Evolutionary conservation across 2,888 invertebrate genomes (phyloP).

Genomic region (Zygogramma bicolorata): DNA sequence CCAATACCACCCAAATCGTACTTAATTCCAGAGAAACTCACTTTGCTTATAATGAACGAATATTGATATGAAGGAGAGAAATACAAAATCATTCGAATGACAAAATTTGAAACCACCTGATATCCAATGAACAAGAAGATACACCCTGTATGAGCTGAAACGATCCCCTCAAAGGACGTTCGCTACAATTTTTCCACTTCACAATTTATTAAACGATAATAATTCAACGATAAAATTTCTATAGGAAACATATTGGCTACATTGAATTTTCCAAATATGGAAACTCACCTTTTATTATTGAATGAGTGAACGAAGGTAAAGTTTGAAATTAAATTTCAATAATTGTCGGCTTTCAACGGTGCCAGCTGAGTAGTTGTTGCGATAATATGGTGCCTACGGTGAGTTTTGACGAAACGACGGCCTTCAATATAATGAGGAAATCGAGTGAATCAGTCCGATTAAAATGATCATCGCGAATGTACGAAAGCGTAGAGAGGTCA

Average conservation of each 20-base stretch:
- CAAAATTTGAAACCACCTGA: no score
- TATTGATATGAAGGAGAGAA: no score
- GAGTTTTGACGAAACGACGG: neutral
- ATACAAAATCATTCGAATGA: no score
- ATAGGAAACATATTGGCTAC: conserved; percentile 22
- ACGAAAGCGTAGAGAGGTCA: no score
- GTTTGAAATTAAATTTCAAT: conserved; percentile 20
- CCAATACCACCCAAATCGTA: no score
- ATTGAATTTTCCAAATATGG: conserved; percentile 42
- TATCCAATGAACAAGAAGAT: no score
- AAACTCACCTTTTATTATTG: conserved; percentile 35
- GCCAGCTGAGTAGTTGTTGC: neutral
- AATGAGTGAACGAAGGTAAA: conserved; percentile 31
- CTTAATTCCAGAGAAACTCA: no score
- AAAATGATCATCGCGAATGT: neutral
- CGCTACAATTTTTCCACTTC: neutral
- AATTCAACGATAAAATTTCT: conserved; percentile 18
- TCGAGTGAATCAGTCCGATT: neutral
- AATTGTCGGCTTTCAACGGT: neutral
- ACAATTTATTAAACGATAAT: conserved; percentile 8
- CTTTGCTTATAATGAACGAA: no score
- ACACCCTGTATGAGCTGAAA: neutral
- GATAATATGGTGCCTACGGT: neutral
- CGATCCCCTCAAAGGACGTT: conserved; percentile 8
- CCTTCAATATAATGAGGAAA: conserved; percentile 2